These are phyloP conservation scores for Calephelis perditalis DNA, from an alignment of 2,888 invertebrate species.

Conservation along the genomic window DNA sequence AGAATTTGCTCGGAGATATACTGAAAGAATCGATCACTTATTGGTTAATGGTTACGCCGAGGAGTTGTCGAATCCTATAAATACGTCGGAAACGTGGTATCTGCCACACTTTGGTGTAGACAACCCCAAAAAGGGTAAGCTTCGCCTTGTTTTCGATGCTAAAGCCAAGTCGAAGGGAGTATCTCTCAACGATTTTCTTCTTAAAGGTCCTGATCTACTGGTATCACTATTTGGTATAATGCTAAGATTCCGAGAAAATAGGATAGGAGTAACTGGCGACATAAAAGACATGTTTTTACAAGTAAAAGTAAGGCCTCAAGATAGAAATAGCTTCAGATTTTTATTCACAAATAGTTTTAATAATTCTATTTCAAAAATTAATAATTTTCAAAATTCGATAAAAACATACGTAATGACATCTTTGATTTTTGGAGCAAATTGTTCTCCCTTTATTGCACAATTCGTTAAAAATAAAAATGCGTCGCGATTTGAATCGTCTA, in stretches of 20 bases:
- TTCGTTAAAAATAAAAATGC: constrained; percentile 23
- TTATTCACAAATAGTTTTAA: not conserved
- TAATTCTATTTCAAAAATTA: too few relatives aligned
- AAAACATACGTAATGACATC: constrained; percentile 10
- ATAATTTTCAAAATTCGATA: not conserved
- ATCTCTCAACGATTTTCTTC: constrained; percentile 31
- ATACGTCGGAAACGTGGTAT: constrained; percentile 27
- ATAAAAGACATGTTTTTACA: constrained; percentile 28
- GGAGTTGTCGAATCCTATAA: constrained; percentile 13
- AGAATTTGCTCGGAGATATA: constrained; percentile 24
- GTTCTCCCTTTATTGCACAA: constrained; percentile 24
- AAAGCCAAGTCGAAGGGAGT: constrained; percentile 22
- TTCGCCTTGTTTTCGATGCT: constrained; percentile 30
- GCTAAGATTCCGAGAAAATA: constrained; percentile 41
- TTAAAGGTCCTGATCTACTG: constrained; percentile 32
- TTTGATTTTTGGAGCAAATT: constrained; percentile 28
- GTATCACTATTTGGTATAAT: constrained; percentile 35
- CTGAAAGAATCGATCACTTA: constrained; percentile 30
- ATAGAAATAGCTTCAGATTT: not conserved
- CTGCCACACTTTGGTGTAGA: constrained; percentile 28
- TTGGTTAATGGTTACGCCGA: constrained; percentile 29
- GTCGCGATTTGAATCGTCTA: constrained; percentile 15
- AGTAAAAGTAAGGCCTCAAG: constrained; percentile 20
- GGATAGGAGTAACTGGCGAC: constrained; percentile 25
- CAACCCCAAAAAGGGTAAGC: constrained; percentile 29